Evolutionary conservation across 2,113 vertebrate genomes (phyloP).

Genomic region (Mugil cephalus): DNA sequence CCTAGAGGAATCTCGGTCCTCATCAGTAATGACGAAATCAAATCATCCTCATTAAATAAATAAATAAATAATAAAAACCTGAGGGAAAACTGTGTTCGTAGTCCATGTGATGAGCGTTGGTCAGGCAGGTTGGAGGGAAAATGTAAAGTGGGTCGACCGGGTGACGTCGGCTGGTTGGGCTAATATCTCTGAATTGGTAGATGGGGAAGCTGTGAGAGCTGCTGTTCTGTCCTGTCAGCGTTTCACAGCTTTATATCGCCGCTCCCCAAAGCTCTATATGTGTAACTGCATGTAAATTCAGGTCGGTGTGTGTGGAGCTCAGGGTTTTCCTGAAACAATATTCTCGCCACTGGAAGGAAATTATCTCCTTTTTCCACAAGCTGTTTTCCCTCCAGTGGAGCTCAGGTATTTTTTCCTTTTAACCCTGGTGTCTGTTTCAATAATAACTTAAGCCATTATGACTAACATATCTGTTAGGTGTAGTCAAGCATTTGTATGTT

Average conservation of each 20-base stretch:
- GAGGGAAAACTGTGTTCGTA: background rate
- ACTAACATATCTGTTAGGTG: background rate
- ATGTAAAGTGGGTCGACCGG: constrained; percentile 43
- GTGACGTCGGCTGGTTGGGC: constrained; percentile 37
- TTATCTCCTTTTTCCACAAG: background rate
- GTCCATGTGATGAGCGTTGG: constrained; percentile 14
- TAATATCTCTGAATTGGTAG: constrained; percentile 58
- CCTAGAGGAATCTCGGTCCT: constrained; percentile 67
- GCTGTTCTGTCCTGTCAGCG: constrained; percentile 67
- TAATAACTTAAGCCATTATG: constrained; percentile 1
- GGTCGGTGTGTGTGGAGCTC: constrained; percentile 38
- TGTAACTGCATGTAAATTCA: constrained; percentile 9
- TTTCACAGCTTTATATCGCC: constrained; percentile 63
- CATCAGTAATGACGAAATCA: constrained; percentile 70
- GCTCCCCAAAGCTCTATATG: constrained; percentile 10
- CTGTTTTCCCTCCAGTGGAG: background rate
- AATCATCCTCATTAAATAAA: constrained; percentile 44
- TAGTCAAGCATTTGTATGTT: background rate
- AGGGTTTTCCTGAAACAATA: constrained; percentile 52
- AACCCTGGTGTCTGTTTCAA: background rate
- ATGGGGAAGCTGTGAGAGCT: constrained; percentile 57
- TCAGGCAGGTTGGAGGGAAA: constrained; percentile 44
- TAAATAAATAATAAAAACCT: constrained; percentile 21
- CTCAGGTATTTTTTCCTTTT: constrained; percentile 5
- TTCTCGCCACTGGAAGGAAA: background rate